These are phyloP conservation scores for Hybognathus amarus DNA, from an alignment of 2,797 vertebrate species.

Conservation along the genomic window DNA sequence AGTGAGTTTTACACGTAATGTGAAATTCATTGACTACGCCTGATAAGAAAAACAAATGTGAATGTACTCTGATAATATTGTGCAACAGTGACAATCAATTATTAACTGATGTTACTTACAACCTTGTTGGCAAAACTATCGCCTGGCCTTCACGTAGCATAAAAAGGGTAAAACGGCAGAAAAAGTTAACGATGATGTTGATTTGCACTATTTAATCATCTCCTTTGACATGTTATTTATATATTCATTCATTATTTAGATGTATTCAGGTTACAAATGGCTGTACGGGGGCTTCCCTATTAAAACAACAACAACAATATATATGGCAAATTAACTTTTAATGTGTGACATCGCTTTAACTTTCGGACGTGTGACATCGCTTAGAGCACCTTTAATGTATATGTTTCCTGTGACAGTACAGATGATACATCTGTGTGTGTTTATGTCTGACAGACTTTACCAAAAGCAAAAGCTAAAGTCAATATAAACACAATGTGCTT, in stretches of 20 bases:
- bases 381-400: too few relatives aligned
- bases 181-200: background rate
- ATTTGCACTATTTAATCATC: background rate
- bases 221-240: background rate
- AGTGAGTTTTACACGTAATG: background rate
- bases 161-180: background rate
- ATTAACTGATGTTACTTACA: slow-evolving; percentile 19
- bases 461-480: too few relatives aligned
- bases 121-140: background rate
- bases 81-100: slow-evolving; percentile 6
- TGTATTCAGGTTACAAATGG: background rate
- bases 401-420: too few relatives aligned
- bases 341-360: too few relatives aligned
- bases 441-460: too few relatives aligned
- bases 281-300: background rate
- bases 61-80: background rate
- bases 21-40: background rate
- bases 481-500: background rate
- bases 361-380: too few relatives aligned
- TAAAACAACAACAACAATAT: background rate
- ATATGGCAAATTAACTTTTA: background rate
- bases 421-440: too few relatives aligned
- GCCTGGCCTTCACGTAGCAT: background rate
- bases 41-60: slow-evolving; percentile 24
- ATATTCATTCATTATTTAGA: background rate